A percentile compares a stretch with the other conserved stretches of the same genome.
phyloP scores from a whole-genome alignment of 1,140 invertebrate species.

The Solenopsis invicta region DNA sequence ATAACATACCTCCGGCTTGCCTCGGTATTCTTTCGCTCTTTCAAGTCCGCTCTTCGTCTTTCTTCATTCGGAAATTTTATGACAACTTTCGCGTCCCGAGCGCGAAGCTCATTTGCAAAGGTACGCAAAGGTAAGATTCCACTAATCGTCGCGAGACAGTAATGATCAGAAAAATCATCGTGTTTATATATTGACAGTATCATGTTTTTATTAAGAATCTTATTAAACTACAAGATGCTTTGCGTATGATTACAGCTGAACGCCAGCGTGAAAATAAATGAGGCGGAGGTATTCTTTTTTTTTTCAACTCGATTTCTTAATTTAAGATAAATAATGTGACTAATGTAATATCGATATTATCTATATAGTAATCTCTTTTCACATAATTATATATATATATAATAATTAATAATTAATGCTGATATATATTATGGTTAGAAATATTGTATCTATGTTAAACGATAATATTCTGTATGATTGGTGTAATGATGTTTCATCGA shows the following conservation, averaged over 20 bases:
- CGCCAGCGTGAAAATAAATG: not conserved
- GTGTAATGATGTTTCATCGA: not conserved
- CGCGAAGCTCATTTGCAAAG: not conserved
- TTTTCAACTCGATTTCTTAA: not conserved
- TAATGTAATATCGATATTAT: constrained; percentile 1
- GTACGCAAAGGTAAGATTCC: not conserved
- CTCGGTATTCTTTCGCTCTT: constrained; percentile 17
- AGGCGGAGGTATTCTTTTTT: not conserved
- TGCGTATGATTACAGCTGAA: constrained; percentile 1
- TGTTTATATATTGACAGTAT: not conserved
- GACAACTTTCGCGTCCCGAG: constrained; percentile 5
- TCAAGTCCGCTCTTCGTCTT: constrained; percentile 1
- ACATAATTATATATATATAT: not conserved
- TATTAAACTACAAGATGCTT: not conserved
- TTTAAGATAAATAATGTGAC: not conserved
- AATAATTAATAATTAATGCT: not conserved
- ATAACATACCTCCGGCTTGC: constrained; percentile 40
- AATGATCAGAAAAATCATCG: not conserved
- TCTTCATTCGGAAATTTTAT: not conserved
- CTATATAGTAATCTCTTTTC: not conserved
- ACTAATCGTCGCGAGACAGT: not conserved
- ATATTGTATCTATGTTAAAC: not conserved
- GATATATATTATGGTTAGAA: not conserved
- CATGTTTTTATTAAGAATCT: constrained; percentile 29
- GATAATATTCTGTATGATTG: not conserved